Evolutionary conservation across 2,797 vertebrate genomes (phyloP).

Genomic region (Oreonectes daqikongensis): DNA sequence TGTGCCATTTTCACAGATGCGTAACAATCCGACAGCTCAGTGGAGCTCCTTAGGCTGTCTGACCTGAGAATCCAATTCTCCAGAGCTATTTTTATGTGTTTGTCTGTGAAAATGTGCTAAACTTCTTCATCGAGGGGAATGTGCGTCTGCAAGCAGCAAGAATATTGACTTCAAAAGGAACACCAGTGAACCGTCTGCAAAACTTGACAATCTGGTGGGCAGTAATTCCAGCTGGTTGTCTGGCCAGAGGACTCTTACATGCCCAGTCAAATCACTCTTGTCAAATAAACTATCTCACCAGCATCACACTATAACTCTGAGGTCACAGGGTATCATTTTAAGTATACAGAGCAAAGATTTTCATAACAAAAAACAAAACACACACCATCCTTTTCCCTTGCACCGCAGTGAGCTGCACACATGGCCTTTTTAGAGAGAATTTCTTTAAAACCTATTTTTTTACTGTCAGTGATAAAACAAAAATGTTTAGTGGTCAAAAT

Average conservation of each 20-base stretch:
- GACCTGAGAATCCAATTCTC: slow-evolving; percentile 70
- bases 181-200: too few species aligned
- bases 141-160: background rate
- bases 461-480: slow-evolving; percentile 49
- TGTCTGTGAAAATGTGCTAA: slow-evolving; percentile 42
- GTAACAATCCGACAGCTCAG: slow-evolving; percentile 42
- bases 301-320: slow-evolving; percentile 18
- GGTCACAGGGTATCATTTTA: background rate
- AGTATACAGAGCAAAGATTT: slow-evolving; percentile 74
- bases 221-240: slow-evolving; percentile 72
- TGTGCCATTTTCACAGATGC: slow-evolving; percentile 23
- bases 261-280: slow-evolving; percentile 42
- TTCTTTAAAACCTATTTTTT: slow-evolving; percentile 60
- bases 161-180: slow-evolving; percentile 42
- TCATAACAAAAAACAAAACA: slow-evolving; percentile 63
- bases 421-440: background rate
- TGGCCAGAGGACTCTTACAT: slow-evolving; percentile 70
- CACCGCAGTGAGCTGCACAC: slow-evolving; percentile 30
- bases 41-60: slow-evolving; percentile 73
- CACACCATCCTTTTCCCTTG: slow-evolving; percentile 67
- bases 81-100: slow-evolving; percentile 32
- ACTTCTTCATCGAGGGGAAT: slow-evolving; percentile 20
- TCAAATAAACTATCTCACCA: background rate
- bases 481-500: slow-evolving; percentile 34
- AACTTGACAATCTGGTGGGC: background rate